A percentile compares a stretch with the other conserved stretches of the same genome.
Conservation (phyloP, 2,888 invertebrate genomes). For the Malthinus flaveolus region DNA sequence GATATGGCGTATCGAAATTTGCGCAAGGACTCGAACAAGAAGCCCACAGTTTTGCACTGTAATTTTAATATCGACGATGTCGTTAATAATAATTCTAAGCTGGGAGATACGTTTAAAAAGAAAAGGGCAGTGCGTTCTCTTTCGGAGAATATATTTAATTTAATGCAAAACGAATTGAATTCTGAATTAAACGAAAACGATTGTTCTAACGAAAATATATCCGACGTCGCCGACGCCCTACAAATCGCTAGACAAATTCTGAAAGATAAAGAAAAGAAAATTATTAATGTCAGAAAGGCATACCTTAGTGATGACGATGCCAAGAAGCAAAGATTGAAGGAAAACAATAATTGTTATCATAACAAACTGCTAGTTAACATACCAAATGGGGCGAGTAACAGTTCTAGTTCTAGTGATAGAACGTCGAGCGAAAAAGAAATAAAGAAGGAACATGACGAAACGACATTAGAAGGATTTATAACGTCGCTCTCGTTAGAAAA, state of each 20-base stretch:
- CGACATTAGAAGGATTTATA: constrained; percentile 69
- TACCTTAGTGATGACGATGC: constrained; percentile 53
- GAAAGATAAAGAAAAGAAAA: constrained; percentile 51
- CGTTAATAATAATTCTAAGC: constrained; percentile 56
- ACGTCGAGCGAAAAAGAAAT: constrained; percentile 7
- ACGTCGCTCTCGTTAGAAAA: constrained; percentile 73
- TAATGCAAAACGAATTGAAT: constrained; percentile 59
- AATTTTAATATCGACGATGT: constrained; percentile 53
- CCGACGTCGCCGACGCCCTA: constrained; percentile 55
- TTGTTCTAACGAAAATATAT: constrained; percentile 37
- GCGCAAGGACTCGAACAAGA: constrained; percentile 75
- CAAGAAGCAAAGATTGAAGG: constrained; percentile 42
- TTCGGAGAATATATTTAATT: constrained; percentile 81
- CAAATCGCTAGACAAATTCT: constrained; percentile 54
- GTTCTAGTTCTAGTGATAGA: constrained; percentile 35
- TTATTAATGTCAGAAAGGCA: constrained; percentile 46
- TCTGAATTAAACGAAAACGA: constrained; percentile 54
- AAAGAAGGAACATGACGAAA: constrained; percentile 10
- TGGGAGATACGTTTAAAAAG: constrained; percentile 61
- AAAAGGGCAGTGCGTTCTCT: constrained; percentile 80
- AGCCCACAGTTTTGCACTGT: constrained; percentile 55
- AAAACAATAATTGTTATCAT: constrained; percentile 34
- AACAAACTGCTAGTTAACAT: constrained; percentile 34
- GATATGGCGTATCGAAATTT: constrained; percentile 85
- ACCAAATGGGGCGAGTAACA: constrained; percentile 24